Evolutionary conservation across 2,113 vertebrate species (phyloP).

Genomic region (Ammodytes dubius): DNA sequence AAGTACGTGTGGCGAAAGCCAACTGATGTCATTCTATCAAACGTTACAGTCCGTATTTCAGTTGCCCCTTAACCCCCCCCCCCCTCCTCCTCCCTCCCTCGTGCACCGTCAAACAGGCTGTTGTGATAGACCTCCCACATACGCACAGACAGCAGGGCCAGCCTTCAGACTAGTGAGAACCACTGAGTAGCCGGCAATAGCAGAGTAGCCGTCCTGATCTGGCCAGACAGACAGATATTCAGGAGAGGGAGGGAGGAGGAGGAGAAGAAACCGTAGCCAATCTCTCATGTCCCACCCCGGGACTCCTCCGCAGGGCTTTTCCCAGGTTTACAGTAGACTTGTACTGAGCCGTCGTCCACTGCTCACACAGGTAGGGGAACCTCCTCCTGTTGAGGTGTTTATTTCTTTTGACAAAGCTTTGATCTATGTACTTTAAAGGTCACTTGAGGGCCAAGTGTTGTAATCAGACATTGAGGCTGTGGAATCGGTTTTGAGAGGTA

Average conservation of each 20-base stretch:
- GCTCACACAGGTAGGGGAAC: constrained; percentile 71
- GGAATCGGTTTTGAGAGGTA: constrained; percentile 8
- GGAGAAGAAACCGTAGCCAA: constrained; percentile 51
- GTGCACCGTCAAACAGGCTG: constrained; percentile 56
- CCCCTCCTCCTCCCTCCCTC: constrained; percentile 7
- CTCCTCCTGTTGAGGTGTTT: constrained; percentile 29
- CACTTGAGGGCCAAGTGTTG: constrained; percentile 11
- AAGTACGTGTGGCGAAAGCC: background rate
- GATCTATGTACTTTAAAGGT: constrained; percentile 8
- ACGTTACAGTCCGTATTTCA: constrained; percentile 21
- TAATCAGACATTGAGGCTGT: constrained; percentile 3
- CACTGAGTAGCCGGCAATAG: constrained; percentile 48
- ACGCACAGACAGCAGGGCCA: constrained; percentile 53
- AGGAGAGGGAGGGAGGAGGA: constrained; percentile 56
- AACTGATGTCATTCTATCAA: constrained; percentile 51
- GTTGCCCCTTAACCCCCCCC: constrained; percentile 15
- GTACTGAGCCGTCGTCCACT: constrained; percentile 30
- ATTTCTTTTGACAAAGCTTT: constrained; percentile 28
- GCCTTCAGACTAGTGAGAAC: constrained; percentile 51
- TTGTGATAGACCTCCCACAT: constrained; percentile 75
- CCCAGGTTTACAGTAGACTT: constrained; percentile 50
- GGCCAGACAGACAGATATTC: constrained; percentile 44
- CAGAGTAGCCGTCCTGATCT: constrained; percentile 39
- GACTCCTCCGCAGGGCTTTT: constrained; percentile 57
- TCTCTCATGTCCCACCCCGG: constrained; percentile 35